phyloP scores from a whole-genome alignment of 2,113 vertebrate species.

The Heteronetta atricapilla region DNA sequence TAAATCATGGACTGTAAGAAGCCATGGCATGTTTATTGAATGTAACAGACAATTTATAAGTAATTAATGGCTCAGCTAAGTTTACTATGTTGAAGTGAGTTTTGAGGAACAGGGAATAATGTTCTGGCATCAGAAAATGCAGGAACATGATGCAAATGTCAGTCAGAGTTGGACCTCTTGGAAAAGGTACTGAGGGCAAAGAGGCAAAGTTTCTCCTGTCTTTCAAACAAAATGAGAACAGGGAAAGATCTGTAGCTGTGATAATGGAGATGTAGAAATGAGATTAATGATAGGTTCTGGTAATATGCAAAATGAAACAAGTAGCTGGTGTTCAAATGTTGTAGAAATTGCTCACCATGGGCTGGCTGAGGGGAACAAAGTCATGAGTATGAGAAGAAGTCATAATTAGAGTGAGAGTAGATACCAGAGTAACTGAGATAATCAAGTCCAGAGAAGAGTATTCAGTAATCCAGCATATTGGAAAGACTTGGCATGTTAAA shows the following conservation, averaged over 20 bases:
- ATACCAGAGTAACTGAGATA: not conserved
- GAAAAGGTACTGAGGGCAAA: not conserved
- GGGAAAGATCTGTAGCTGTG: not conserved
- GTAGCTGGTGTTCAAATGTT: not conserved
- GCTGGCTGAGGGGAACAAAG: not conserved
- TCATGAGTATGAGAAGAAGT: not conserved
- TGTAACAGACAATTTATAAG: slow-evolving; percentile 45
- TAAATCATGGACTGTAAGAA: slow-evolving; percentile 22
- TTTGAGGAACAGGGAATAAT: not conserved
- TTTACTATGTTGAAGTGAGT: not conserved
- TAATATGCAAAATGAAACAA: not conserved
- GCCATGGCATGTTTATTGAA: slow-evolving; percentile 46
- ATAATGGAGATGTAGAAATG: not conserved
- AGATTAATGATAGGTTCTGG: not conserved
- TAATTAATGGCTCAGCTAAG: slow-evolving; percentile 36
- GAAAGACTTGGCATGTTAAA: not conserved
- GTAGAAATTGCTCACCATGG: not conserved
- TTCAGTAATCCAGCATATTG: not conserved
- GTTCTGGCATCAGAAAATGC: not conserved
- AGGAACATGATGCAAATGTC: fast-evolving
- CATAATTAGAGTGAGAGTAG: not conserved
- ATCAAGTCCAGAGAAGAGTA: not conserved
- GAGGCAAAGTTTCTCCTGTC: not conserved
- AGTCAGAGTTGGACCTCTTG: not conserved
- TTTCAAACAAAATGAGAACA: not conserved